Conservation (phyloP, 2,113 vertebrate genomes). For the Pituophis catenifer region DNA sequence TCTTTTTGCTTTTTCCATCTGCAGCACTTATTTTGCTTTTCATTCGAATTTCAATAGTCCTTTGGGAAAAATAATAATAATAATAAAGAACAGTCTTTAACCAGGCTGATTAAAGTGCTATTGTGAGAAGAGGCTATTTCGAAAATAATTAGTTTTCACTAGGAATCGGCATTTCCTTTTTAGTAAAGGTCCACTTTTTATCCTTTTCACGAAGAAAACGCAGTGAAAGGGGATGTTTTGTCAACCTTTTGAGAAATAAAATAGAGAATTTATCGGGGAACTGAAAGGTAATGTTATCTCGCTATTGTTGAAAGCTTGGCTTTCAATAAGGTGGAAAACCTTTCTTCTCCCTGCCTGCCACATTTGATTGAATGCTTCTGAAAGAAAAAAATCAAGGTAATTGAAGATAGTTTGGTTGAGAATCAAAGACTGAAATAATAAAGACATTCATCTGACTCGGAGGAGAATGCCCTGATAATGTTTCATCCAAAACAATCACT, state of each 20-base stretch:
- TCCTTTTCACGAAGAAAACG: background rate
- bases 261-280: background rate
- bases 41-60: background rate
- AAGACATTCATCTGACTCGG: background rate
- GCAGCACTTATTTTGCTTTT: background rate
- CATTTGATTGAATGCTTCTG: background rate
- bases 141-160: background rate
- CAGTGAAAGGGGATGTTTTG: background rate
- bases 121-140: background rate
- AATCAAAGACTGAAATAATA: background rate
- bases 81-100: background rate
- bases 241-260: background rate
- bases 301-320: background rate
- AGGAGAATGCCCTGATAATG: background rate
- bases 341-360: background rate
- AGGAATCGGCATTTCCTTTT: slow-evolving; percentile 11
- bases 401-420: background rate
- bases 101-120: background rate
- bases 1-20: background rate
- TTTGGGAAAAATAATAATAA: background rate
- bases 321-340: background rate
- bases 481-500: background rate
- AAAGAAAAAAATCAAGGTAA: background rate
- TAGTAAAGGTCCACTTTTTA: background rate
- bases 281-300: background rate